phyloP scores from a whole-genome alignment of 2,888 invertebrate species.

The Drepana falcataria region DNA sequence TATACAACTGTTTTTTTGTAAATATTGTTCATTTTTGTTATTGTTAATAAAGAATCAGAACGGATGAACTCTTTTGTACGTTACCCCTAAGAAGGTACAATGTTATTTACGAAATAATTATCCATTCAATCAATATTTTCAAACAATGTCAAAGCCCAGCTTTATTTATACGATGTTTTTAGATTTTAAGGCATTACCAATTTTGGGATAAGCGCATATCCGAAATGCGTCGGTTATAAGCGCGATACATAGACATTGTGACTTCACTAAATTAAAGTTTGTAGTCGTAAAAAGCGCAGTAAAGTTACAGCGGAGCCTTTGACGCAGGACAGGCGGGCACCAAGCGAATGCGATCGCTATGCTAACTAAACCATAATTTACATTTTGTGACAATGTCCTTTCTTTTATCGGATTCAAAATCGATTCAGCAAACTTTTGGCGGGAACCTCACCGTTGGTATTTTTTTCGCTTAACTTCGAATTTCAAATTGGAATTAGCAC shows the following conservation, averaged over 20 bases:
- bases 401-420: conserved; percentile 15
- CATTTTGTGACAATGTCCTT: conserved; percentile 16
- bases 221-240: not conserved
- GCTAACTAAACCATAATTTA: conserved; percentile 15
- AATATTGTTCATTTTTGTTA: too few relatives aligned
- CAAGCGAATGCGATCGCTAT: conserved; percentile 20
- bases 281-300: conserved; percentile 33
- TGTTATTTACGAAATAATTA: too few relatives aligned
- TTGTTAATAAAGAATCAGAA: too few relatives aligned
- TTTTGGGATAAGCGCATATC: not conserved
- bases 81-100: too few relatives aligned
- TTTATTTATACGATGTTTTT: too few relatives aligned
- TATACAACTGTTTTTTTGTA: too few relatives aligned
- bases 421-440: not conserved
- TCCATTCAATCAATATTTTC: too few relatives aligned
- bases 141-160: too few relatives aligned
- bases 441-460: not conserved
- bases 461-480: not conserved
- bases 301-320: conserved; percentile 32
- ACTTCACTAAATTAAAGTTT: conserved; percentile 8
- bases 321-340: conserved; percentile 10
- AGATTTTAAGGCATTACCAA: too few relatives aligned
- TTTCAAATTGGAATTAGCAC: not conserved
- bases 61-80: too few relatives aligned
- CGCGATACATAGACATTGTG: conserved; percentile 7